Conservation (phyloP, 2,113 vertebrate species). For the Orycteropus afer region DNA sequence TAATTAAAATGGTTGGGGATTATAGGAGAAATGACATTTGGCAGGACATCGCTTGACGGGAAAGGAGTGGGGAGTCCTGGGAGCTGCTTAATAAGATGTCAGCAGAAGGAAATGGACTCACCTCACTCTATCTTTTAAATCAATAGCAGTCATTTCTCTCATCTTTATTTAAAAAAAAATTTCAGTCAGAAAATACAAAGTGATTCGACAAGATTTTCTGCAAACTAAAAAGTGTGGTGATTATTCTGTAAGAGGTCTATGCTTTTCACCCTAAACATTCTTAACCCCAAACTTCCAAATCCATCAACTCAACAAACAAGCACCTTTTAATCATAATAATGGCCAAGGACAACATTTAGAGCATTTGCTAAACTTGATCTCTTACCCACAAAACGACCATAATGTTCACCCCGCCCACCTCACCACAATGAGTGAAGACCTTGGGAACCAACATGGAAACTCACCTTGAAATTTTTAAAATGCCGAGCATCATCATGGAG, state of each 20-base stretch:
- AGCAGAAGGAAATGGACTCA: conserved; percentile 19
- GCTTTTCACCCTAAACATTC: not conserved
- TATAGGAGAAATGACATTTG: conserved; percentile 43
- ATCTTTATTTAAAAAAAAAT: not conserved
- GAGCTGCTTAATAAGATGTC: conserved; percentile 20
- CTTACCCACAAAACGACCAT: not conserved
- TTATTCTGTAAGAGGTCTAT: not conserved
- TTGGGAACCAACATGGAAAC: not conserved
- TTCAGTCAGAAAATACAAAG: not conserved
- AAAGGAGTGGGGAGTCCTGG: not conserved
- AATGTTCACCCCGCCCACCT: no score
- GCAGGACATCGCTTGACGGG: not conserved
- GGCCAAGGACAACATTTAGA: not conserved
- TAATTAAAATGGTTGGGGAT: conserved; percentile 64
- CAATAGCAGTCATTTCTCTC: not conserved
- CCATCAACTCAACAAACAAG: not conserved
- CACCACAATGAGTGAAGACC: not conserved
- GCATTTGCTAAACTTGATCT: no score
- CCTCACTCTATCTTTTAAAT: not conserved
- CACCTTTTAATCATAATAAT: rapidly evolving
- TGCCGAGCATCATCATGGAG: not conserved
- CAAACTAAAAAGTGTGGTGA: not conserved
- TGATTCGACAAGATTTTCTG: not conserved
- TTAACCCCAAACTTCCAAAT: not conserved
- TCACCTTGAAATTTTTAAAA: not conserved